Evolutionary conservation across 2,113 vertebrate genomes (phyloP).

Genomic region (Smithornis capensis): DNA sequence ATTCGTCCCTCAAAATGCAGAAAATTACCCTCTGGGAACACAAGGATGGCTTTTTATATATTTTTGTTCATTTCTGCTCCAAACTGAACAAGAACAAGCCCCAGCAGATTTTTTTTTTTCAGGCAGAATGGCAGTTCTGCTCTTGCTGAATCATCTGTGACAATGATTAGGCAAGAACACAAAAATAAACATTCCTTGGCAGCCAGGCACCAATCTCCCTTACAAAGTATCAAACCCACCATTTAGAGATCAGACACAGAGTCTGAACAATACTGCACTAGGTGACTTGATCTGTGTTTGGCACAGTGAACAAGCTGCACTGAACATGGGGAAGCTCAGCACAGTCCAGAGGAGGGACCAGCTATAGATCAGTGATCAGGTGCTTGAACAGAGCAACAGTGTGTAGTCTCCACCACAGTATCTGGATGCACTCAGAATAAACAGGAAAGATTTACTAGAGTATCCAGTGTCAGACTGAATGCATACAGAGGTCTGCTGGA

Average conservation of each 20-base stretch:
- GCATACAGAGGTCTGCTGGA: neutral
- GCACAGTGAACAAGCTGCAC: neutral
- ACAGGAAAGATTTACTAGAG: neutral
- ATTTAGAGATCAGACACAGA: neutral
- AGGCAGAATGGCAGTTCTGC: constrained; percentile 4
- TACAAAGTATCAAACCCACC: constrained; percentile 1
- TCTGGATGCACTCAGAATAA: neutral
- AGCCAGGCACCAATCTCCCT: neutral
- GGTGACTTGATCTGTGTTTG: neutral
- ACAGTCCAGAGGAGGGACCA: neutral
- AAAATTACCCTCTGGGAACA: neutral
- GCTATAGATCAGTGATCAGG: neutral
- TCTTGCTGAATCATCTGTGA: constrained; percentile 63
- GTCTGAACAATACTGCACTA: neutral
- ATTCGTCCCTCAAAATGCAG: neutral
- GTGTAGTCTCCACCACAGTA: rapidly evolving
- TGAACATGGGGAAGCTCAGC: neutral
- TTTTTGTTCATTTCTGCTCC: constrained; percentile 3
- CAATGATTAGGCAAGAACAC: constrained; percentile 56
- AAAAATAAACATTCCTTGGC: constrained; percentile 56
- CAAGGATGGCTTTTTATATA: neutral
- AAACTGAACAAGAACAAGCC: neutral
- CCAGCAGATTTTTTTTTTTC: constrained; percentile 20
- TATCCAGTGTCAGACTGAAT: neutral
- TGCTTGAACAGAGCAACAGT: neutral